These are phyloP conservation scores for Astatoreochromis straeleni DNA, from an alignment of 2,113 vertebrate species.

Conservation along the genomic window DNA sequence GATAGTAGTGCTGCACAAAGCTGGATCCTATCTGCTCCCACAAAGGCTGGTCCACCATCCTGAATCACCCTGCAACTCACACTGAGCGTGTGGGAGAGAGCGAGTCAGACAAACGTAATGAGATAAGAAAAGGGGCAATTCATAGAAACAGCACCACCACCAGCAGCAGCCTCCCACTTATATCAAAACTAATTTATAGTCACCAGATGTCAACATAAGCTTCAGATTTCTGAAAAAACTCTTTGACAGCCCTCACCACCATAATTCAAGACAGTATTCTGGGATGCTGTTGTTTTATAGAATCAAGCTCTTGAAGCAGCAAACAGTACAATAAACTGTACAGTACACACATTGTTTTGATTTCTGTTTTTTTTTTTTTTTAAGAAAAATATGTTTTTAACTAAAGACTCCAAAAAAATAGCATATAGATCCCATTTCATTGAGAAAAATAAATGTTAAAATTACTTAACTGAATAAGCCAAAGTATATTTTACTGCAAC, in stretches of 20 bases:
- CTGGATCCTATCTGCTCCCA: conserved; percentile 99
- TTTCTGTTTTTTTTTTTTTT: fast-evolving
- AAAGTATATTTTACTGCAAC: not conserved
- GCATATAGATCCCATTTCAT: not conserved
- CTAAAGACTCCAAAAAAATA: not conserved
- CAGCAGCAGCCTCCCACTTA: not conserved
- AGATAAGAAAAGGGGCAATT: not conserved
- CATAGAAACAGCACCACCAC: fast-evolving
- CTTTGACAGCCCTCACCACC: not conserved
- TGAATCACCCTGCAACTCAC: conserved; percentile 81
- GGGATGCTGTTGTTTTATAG: not conserved
- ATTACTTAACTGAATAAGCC: not conserved
- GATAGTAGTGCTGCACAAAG: conserved; percentile 98
- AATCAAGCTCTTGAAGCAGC: not conserved
- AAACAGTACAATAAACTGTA: not conserved
- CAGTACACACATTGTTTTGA: not conserved
- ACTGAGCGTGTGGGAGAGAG: conserved; percentile 52
- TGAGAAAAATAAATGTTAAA: not conserved
- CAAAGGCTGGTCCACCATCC: conserved; percentile 95
- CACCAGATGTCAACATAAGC: not conserved
- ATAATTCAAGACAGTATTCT: not conserved
- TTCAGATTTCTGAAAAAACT: not conserved
- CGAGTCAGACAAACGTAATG: not conserved
- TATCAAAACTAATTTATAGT: not conserved
- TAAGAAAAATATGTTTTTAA: not conserved